These are phyloP conservation scores for Trisateles emortualis DNA, from an alignment of 2,888 invertebrate species.

Conservation along the genomic window DNA sequence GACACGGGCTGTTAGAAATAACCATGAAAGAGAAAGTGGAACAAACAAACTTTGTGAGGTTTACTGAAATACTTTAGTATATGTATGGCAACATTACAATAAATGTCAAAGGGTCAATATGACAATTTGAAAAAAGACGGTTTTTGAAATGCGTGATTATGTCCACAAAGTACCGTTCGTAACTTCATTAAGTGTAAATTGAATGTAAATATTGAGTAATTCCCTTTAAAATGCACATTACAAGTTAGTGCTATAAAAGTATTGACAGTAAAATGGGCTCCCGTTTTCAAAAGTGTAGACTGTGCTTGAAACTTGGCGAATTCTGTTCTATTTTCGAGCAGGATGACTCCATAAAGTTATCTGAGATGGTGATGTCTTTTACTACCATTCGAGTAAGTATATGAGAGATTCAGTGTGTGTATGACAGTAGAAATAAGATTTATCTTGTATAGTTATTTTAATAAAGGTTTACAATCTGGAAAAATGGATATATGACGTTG, in stretches of 20 bases:
- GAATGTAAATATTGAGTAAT: slow-evolving; percentile 33
- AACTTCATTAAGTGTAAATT: slow-evolving; percentile 18
- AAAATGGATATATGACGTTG: not conserved
- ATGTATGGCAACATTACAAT: not conserved
- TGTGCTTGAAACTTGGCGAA: slow-evolving; percentile 81
- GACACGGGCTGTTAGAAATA: too few species aligned
- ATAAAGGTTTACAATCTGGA: too few species aligned
- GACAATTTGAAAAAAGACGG: slow-evolving; percentile 40
- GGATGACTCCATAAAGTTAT: slow-evolving; percentile 78
- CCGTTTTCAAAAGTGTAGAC: slow-evolving; percentile 77
- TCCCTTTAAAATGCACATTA: slow-evolving; percentile 21
- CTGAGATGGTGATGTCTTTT: slow-evolving; percentile 84
- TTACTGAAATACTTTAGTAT: too few species aligned
- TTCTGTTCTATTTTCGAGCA: slow-evolving; percentile 83
- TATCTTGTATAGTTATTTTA: too few species aligned
- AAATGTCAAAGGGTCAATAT: slow-evolving; percentile 14
- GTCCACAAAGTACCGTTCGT: slow-evolving; percentile 20
- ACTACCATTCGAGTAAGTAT: slow-evolving; percentile 71
- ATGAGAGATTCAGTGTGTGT: too few species aligned
- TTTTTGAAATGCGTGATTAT: slow-evolving; percentile 17
- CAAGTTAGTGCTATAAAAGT: slow-evolving; percentile 2
- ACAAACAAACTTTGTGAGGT: too few species aligned
- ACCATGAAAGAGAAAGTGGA: too few species aligned
- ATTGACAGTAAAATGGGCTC: slow-evolving; percentile 56
- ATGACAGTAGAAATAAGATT: too few species aligned